Evolutionary conservation across 2,888 invertebrate species (phyloP), one percentile per base, ranked within the genome.

Genomic region (Melanchra persicariae): DNA sequence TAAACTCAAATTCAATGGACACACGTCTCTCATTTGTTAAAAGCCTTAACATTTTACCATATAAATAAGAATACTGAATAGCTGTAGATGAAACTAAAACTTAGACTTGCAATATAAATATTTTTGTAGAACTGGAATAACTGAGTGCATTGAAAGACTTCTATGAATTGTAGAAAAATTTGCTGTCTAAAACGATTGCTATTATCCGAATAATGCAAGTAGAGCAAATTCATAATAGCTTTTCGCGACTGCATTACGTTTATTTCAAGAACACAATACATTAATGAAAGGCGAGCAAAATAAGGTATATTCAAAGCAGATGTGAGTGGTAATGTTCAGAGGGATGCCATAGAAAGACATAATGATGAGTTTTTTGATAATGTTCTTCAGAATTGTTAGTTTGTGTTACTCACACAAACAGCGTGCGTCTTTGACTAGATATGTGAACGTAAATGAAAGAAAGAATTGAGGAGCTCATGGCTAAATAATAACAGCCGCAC

Each of bases 21-120:
- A 17, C 17, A n/a, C 55, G 54, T 40, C 19, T 63, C 37, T 72
- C 61, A 68, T 79, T 70, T 76, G 55, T 60, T 71, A 64, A 77
- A 66, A 67, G 57, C 63, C 37, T 67, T 34, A 37, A 2, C 9
- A 40, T 52, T 61, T 58, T 54, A 43, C 19, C 45, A 24, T 40
- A 26, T 19, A 51, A 40, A 64, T 4, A 58, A 22, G 24, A 47
- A 12, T 22, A 51, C 10, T 26, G 19, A 40, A 54, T 49, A n/a
- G 4, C 19, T 45, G 45, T 19, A 34, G 0, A 30, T 7, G 30
- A 37, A 40, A 24, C 0, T 24, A 6, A 19, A 70, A n/a, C 24
- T 17, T 2, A 55, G 22, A 26, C 45, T 34, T 69, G n/a, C 10
- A 34, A 1, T 19, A 6, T 51, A 19, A 12, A 40, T 43, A 43